phyloP scores from a whole-genome alignment of 2,113 vertebrate genomes.

The Grallaria varia region DNA sequence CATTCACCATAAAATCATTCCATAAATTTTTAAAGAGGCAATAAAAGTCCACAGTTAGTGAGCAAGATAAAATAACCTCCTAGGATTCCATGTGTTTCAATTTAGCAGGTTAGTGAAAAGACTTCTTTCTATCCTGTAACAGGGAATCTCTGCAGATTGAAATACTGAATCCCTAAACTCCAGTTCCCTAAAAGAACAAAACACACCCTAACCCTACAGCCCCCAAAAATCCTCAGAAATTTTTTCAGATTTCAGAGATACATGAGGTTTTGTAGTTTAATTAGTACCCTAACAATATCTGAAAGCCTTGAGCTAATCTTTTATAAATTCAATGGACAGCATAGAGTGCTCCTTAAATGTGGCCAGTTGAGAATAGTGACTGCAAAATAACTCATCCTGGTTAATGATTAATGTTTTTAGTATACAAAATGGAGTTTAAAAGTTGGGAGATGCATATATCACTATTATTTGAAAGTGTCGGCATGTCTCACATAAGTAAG shows the following conservation, averaged over 20 bases:
- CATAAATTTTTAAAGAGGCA: not conserved
- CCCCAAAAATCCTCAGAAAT: not conserved
- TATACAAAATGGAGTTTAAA: not conserved
- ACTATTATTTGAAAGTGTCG: not conserved
- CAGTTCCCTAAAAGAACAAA: not conserved
- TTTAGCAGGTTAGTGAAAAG: not conserved
- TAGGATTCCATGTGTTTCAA: not conserved
- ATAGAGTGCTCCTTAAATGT: not conserved
- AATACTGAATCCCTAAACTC: not conserved
- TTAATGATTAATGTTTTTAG: not conserved
- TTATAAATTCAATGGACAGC: not conserved
- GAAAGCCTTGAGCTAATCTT: not conserved
- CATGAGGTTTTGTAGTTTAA: not conserved
- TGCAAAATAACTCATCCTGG: not conserved
- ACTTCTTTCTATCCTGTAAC: not conserved
- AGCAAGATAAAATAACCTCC: not conserved
- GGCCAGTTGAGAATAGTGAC: not conserved
- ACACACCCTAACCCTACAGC: not conserved
- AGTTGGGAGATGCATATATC: not conserved
- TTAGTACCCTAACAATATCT: not conserved
- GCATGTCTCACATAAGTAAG: not conserved
- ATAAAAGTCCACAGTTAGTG: not conserved
- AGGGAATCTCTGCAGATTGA: not conserved
- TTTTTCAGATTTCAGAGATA: not conserved
- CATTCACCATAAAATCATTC: not conserved